Evolutionary conservation across 2,888 invertebrate species (phyloP).

Genomic region (Epirrita christyi): DNA sequence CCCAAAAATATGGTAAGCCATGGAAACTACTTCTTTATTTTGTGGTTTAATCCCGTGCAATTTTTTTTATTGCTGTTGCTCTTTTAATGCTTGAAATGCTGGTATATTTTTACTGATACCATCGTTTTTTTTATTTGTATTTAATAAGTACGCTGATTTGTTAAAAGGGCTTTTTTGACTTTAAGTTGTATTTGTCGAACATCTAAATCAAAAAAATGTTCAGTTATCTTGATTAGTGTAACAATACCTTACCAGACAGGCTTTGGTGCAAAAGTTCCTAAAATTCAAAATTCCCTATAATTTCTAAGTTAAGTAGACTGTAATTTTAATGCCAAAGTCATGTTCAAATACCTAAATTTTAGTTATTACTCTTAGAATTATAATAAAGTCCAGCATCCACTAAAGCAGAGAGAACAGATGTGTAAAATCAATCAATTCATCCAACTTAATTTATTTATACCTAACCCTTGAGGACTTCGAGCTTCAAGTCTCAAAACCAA

Average conservation of each 20-base stretch:
- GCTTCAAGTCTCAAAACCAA: too few relatives aligned
- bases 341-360: slow-evolving; percentile 47
- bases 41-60: background rate
- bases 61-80: background rate
- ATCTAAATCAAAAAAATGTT: slow-evolving; percentile 2
- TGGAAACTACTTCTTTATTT: background rate
- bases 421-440: background rate
- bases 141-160: background rate
- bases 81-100: too few relatives aligned
- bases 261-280: slow-evolving; percentile 54
- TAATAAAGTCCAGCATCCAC: slow-evolving; percentile 33
- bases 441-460: too few relatives aligned
- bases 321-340: slow-evolving; percentile 53
- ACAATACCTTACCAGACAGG: slow-evolving; percentile 17
- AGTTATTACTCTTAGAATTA: slow-evolving; percentile 43
- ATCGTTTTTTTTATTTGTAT: background rate
- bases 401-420: background rate
- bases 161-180: background rate
- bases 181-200: background rate
- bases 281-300: slow-evolving; percentile 49
- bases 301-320: slow-evolving; percentile 40
- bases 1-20: background rate
- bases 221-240: slow-evolving; percentile 1
- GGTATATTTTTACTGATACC: background rate
- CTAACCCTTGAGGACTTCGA: too few relatives aligned